Evolutionary conservation across 2,888 invertebrate species (phyloP), one percentile per base, ranked within the genome.

Genomic region (Macropis europaea): DNA sequence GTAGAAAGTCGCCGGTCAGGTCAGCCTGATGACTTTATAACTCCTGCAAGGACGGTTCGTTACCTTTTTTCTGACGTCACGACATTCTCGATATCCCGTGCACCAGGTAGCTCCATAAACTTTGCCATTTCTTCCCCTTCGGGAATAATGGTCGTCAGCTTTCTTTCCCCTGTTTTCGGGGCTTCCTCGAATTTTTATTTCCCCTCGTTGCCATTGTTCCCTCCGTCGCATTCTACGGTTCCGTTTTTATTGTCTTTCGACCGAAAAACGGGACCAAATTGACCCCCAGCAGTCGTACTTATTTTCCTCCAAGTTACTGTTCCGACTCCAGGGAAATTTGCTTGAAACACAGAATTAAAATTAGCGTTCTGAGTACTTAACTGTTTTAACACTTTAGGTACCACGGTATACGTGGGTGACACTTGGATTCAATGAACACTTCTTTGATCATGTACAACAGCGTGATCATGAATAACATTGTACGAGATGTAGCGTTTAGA

Each of bases 21-120:
- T 57, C 64, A 40, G 61, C 40, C 61, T 42, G 76, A 83, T 76
- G 82, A 83, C 79, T 84, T 82, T 82, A 84, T 84, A 82, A 77
- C 81, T 71, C 34, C 50, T 7, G 28, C 59, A 68, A 68, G 62
- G 69, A 24, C 64, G 13, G n/a, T 42, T 28, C 45, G 26, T 32
- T 53, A 42, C 34, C 72, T 61, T 48, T 73, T 60, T 64, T 53
- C 53, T 34, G 45, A 45, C 45, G 36, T 64, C 56, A 34, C 32
- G 3, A 48, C 52, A 30, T 60, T 75, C 64, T 56, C 52, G 43
- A 24, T 34, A 19, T 4, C n/a, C 26, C 50, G 38, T 11, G 26
- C 19, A 26, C 15, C 64, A 72, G 74, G 73, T 68, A 68, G 64
- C 11, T 11, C 45, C 59, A 62, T 73, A 71, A 76, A 67, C 0